A percentile compares a stretch with the other conserved stretches of the same genome.
These are phyloP conservation scores for Brachyhypopomus gauderio DNA, from an alignment of 2,113 vertebrate genomes.

Conservation along the genomic window DNA sequence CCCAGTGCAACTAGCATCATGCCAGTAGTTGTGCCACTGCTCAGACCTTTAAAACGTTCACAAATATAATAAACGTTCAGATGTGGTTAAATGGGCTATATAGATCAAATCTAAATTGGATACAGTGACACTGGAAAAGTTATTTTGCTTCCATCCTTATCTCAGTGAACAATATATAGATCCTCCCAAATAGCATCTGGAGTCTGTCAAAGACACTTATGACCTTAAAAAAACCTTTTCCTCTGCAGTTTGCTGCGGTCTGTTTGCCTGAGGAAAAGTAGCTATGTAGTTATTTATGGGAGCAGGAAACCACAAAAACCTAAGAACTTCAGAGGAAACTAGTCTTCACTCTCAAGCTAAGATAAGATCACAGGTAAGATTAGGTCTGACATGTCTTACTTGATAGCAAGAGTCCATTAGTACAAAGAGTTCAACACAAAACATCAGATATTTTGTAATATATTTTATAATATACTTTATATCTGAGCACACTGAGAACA, in stretches of 20 bases:
- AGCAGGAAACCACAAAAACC: background rate
- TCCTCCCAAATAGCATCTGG: conserved; percentile 29
- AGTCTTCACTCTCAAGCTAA: conserved; percentile 4
- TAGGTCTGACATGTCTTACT: background rate
- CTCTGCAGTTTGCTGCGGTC: conserved; percentile 7
- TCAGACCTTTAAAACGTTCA: background rate
- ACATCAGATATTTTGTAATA: background rate
- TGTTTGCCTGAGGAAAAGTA: conserved; percentile 8
- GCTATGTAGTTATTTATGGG: background rate
- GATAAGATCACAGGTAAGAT: background rate
- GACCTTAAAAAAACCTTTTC: conserved; percentile 11
- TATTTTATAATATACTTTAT: too few relatives aligned
- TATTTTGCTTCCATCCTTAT: conserved; percentile 18
- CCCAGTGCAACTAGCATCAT: too few relatives aligned
- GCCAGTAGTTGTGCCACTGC: too few relatives aligned
- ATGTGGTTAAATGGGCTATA: background rate
- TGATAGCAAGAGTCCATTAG: background rate
- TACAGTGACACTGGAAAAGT: background rate
- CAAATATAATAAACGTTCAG: background rate
- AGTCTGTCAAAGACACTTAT: conserved; percentile 36
- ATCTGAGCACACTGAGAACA: background rate
- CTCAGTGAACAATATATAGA: conserved; percentile 22
- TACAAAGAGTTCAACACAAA: background rate
- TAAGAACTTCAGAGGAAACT: conserved; percentile 10
- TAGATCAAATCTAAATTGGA: conserved; percentile 13